phyloP scores from a whole-genome alignment of 2,113 vertebrate genomes.

The Anolis carolinensis region DNA sequence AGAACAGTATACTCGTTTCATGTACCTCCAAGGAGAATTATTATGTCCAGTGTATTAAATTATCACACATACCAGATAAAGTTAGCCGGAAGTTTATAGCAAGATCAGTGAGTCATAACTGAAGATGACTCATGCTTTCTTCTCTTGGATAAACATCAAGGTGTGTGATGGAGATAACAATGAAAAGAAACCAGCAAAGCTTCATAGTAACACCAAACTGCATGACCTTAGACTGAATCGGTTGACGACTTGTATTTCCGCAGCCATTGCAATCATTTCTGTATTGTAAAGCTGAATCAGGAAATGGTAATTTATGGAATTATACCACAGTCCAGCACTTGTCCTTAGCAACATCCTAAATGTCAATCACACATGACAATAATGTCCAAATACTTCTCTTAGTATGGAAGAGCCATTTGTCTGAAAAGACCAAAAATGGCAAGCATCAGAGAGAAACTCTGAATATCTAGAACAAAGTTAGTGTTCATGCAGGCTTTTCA shows the following conservation, averaged over 20 bases:
- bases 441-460: background rate
- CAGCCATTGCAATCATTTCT: too few relatives aligned
- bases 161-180: background rate
- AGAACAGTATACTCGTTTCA: too few relatives aligned
- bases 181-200: background rate
- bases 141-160: too few relatives aligned
- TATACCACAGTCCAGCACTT: background rate
- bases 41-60: too few relatives aligned
- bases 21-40: too few relatives aligned
- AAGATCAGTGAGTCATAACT: too few relatives aligned
- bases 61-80: too few relatives aligned
- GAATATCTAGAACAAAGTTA: background rate
- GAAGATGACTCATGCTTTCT: too few relatives aligned
- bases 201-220: background rate
- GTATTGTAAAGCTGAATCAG: background rate
- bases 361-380: background rate
- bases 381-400: background rate
- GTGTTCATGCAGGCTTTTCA: background rate
- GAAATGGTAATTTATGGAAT: background rate
- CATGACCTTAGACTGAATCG: background rate
- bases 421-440: background rate
- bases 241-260: background rate
- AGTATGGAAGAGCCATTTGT: background rate
- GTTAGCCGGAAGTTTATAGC: too few relatives aligned
- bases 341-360: background rate